Conservation (phyloP, 2,888 invertebrate species). For the Orthosia gracilis region DNA sequence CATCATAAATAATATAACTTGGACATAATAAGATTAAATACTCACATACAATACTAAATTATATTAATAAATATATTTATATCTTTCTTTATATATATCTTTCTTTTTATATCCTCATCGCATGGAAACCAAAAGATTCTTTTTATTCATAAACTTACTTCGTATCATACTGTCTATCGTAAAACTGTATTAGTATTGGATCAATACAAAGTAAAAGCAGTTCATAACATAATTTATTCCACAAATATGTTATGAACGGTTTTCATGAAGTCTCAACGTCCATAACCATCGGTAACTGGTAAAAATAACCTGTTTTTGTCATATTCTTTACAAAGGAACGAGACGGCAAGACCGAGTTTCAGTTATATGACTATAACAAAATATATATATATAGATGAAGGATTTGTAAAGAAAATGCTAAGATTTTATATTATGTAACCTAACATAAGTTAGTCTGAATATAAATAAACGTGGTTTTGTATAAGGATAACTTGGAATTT, state of each 20-base stretch:
- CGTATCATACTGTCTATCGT: too few relatives aligned
- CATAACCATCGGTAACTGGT: slow-evolving; percentile 21
- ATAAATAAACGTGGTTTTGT: neutral
- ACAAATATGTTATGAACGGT: slow-evolving; percentile 39
- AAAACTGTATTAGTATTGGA: slow-evolving; percentile 2
- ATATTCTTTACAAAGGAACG: slow-evolving; percentile 30
- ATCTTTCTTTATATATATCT: too few relatives aligned
- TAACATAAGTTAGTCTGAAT: neutral
- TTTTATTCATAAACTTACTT: too few relatives aligned
- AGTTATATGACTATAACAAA: slow-evolving; percentile 43
- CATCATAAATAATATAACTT: too few relatives aligned
- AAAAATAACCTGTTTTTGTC: slow-evolving; percentile 41
- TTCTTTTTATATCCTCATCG: too few relatives aligned
- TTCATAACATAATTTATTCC: slow-evolving; percentile 36
- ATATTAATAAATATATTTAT: too few relatives aligned
- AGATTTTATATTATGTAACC: slow-evolving; percentile 21
- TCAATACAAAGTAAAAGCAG: slow-evolving; percentile 1
- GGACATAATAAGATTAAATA: too few relatives aligned
- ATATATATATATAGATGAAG: neutral
- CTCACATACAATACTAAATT: too few relatives aligned
- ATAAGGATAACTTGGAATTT: neutral
- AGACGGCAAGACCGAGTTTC: slow-evolving; percentile 16
- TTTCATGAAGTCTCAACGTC: slow-evolving; percentile 12
- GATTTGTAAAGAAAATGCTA: slow-evolving; percentile 14
- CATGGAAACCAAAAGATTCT: too few relatives aligned